These are phyloP conservation scores for Chaitophorus viminalis DNA, from an alignment of 2,888 invertebrate species.

Conservation along the genomic window DNA sequence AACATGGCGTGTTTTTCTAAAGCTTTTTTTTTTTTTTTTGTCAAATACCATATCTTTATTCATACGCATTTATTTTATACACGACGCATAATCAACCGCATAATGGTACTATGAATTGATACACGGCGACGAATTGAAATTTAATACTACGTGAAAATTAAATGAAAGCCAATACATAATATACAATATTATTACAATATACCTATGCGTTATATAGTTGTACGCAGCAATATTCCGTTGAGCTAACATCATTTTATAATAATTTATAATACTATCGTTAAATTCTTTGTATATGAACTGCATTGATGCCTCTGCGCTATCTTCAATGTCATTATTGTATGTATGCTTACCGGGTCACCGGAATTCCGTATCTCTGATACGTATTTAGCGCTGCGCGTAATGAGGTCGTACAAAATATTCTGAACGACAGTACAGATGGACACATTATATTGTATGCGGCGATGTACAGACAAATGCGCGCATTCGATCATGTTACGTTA, in stretches of 20 bases:
- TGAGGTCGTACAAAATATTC: conserved; percentile 32
- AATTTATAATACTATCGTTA: neutral
- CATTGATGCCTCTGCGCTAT: neutral
- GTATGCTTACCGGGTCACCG: neutral
- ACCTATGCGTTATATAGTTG: too few relatives aligned
- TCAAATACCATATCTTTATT: too few relatives aligned
- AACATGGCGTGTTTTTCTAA: neutral
- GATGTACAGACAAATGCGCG: neutral
- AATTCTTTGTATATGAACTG: neutral
- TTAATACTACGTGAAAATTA: too few relatives aligned
- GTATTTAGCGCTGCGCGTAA: neutral
- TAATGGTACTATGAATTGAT: too few relatives aligned
- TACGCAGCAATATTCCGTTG: neutral
- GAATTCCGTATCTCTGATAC: neutral
- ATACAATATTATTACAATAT: too few relatives aligned
- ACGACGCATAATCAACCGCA: too few relatives aligned
- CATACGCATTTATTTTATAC: too few relatives aligned
- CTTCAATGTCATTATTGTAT: conserved; percentile 9
- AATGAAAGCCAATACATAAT: too few relatives aligned
- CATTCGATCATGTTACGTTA: neutral
- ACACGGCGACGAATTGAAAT: too few relatives aligned
- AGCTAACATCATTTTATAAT: neutral
- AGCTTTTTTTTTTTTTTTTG: neutral
- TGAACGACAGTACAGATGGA: conserved; percentile 1
- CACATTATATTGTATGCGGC: too few relatives aligned